Conservation (phyloP, 2,888 invertebrate species). For the Rotaria socialis region DNA sequence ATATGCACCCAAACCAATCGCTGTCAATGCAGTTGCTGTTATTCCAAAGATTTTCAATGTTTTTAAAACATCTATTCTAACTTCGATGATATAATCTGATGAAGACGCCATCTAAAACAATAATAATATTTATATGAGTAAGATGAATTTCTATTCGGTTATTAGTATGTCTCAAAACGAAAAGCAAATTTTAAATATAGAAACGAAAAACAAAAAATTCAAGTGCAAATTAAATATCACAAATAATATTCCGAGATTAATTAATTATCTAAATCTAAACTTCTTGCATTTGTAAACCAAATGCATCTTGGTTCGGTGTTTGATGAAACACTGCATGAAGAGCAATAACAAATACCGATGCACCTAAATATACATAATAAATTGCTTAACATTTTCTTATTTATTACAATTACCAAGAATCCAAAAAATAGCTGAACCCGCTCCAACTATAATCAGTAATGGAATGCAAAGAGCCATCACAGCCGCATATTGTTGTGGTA, state of each 20-base stretch:
- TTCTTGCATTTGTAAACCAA: constrained; percentile 32
- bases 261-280: background rate
- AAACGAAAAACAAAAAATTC: background rate
- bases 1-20: background rate
- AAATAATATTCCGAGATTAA: background rate
- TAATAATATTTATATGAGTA: background rate
- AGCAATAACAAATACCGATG: constrained; percentile 28
- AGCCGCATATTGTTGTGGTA: background rate
- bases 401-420: background rate
- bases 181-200: background rate
- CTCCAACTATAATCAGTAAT: background rate
- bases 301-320: constrained; percentile 21
- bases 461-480: background rate
- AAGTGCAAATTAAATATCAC: background rate
- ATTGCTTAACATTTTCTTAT: background rate
- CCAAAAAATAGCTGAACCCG: constrained; percentile 27
- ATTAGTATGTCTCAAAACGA: background rate
- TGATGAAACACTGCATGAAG: constrained; percentile 20
- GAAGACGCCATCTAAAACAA: background rate
- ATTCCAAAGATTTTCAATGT: background rate
- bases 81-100: background rate
- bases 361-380: background rate
- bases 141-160: background rate
- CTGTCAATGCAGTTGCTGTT: background rate
- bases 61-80: constrained; percentile 13